Evolutionary conservation across 2,113 vertebrate species (phyloP).

Genomic region (Pungitius pungitius): DNA sequence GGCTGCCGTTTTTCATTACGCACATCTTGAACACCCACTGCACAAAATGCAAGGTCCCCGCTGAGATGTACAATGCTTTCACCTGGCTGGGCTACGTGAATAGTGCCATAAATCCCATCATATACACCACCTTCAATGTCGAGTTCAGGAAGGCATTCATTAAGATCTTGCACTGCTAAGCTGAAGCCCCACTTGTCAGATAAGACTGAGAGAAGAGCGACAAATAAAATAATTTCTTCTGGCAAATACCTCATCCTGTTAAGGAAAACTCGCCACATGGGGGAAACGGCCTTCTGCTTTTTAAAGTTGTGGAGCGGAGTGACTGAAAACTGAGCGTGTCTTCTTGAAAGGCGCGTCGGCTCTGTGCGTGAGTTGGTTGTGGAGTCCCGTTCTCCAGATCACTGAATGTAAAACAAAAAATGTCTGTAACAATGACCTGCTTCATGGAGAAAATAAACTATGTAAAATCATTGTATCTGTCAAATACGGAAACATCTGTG

Average conservation of each 20-base stretch:
- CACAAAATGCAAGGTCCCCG: slow-evolving; percentile 89
- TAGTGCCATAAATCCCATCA: slow-evolving; percentile 97
- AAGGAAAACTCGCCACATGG: slow-evolving; percentile 54
- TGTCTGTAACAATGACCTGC: slow-evolving; percentile 73
- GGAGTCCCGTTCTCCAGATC: slow-evolving; percentile 63
- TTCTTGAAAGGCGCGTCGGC: slow-evolving; percentile 43
- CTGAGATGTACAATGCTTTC: slow-evolving; percentile 93
- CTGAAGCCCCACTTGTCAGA: slow-evolving; percentile 29
- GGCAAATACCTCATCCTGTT: slow-evolving; percentile 74
- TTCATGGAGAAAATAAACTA: slow-evolving; percentile 51
- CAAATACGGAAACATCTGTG: slow-evolving; percentile 70
- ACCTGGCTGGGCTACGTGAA: slow-evolving; percentile 99
- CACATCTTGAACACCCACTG: slow-evolving; percentile 98
- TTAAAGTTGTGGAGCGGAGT: slow-evolving; percentile 26
- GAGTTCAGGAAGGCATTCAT: slow-evolving; percentile 99
- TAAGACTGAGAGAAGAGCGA: slow-evolving; percentile 38
- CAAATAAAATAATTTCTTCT: slow-evolving; percentile 46
- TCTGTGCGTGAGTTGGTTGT: slow-evolving; percentile 53
- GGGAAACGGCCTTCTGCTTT: slow-evolving; percentile 38
- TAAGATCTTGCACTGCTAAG: slow-evolving; percentile 97
- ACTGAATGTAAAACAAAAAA: slow-evolving; percentile 80
- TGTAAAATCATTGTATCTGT: slow-evolving; percentile 67
- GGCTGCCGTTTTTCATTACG: slow-evolving; percentile 99
- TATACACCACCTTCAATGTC: slow-evolving; percentile 98
- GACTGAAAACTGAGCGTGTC: slow-evolving; percentile 46